Evolutionary conservation across 2,888 invertebrate genomes (phyloP).

Genomic region (Heliconius charithonia): DNA sequence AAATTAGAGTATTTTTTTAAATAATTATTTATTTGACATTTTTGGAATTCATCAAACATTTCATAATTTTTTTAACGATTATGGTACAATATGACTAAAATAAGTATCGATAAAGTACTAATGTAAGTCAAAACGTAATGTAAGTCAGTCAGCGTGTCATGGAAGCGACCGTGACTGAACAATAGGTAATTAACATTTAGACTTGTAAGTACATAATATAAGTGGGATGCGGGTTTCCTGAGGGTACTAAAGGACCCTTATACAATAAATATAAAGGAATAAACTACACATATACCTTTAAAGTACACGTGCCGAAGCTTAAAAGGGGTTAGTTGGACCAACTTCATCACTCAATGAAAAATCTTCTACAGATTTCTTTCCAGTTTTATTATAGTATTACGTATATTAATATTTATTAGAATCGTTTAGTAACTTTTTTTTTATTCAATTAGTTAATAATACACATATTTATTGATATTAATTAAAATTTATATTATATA

Average conservation of each 20-base stretch:
- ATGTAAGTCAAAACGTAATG: not conserved
- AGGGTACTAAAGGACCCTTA: not conserved
- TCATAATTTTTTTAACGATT: too few species aligned
- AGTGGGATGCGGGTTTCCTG: conserved; percentile 34
- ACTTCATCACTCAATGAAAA: not conserved
- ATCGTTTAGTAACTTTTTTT: not conserved
- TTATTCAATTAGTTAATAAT: not conserved
- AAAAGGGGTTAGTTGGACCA: conserved; percentile 20
- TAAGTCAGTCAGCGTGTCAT: conserved; percentile 26
- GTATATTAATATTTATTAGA: not conserved
- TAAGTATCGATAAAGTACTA: too few species aligned
- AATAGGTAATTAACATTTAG: conserved; percentile 15
- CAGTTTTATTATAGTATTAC: too few species aligned
- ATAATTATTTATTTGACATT: too few species aligned
- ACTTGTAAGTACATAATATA: conserved; percentile 13
- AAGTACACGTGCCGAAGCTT: not conserved
- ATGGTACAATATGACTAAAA: too few species aligned
- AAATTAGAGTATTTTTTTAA: too few species aligned
- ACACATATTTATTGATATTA: not conserved
- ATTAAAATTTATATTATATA: too few species aligned
- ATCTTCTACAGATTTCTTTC: too few species aligned
- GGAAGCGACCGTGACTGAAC: conserved; percentile 8
- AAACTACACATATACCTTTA: not conserved
- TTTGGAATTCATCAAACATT: too few species aligned
- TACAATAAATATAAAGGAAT: not conserved